These are phyloP conservation scores for Oasisia sp. DNA, from an alignment of 2,888 invertebrate genomes.

Conservation along the genomic window DNA sequence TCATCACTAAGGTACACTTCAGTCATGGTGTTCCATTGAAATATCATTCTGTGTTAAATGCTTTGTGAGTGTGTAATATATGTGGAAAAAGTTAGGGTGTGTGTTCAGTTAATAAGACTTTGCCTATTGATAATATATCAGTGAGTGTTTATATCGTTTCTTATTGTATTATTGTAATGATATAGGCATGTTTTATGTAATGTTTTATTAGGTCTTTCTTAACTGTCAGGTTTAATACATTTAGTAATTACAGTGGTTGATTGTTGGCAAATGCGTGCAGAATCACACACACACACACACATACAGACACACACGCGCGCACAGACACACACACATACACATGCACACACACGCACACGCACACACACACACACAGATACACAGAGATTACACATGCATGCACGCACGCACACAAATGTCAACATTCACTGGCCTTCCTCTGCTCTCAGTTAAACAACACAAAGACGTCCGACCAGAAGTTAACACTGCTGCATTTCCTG, in stretches of 20 bases:
- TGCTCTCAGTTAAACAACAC: slow-evolving; percentile 66
- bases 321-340: too few relatives aligned
- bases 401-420: not conserved
- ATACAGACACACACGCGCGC: too few relatives aligned
- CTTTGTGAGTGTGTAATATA: too few relatives aligned
- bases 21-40: slow-evolving; percentile 93
- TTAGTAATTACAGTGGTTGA: too few relatives aligned
- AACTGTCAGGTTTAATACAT: too few relatives aligned
- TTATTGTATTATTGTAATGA: not conserved
- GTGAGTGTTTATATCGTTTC: not conserved
- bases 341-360: not conserved
- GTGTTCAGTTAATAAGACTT: too few relatives aligned
- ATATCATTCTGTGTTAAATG: slow-evolving; percentile 76
- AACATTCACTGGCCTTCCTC: not conserved
- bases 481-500: slow-evolving; percentile 91
- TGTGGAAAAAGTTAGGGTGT: too few relatives aligned
- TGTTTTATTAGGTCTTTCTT: too few relatives aligned
- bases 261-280: too few relatives aligned
- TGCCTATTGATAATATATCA: too few relatives aligned
- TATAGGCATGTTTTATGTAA: too few relatives aligned
- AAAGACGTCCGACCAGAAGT: slow-evolving; percentile 92
- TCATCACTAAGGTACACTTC: slow-evolving; percentile 85
- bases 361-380: not conserved
- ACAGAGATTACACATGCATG: not conserved
- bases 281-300: too few relatives aligned